These are phyloP conservation scores for Macaca fascicularis DNA, from an alignment of 2,113 vertebrate species.

Conservation along the genomic window T2T-MFA8v1.1 NC_088377.1:71772001-71772500, in stretches of 20 bases:
- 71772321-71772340: background rate
- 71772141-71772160: background rate
- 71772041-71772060: too few relatives aligned
- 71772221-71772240: background rate
- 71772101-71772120: background rate
- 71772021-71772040: background rate
- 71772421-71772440: too few relatives aligned
- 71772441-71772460: too few relatives aligned
- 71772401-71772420: background rate
- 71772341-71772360: background rate
- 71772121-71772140: background rate
- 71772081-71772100: background rate
- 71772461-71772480: too few relatives aligned
- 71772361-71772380: background rate
- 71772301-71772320: background rate
- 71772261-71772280: background rate
- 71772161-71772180: background rate
- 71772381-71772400: background rate
- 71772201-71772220: background rate
- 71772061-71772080: background rate
- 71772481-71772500: too few relatives aligned
- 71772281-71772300: background rate
- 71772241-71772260: background rate
- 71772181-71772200: background rate
- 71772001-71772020: background rate